Percentiles rank a stretch among this genome's conserved stretches.
Evolutionary conservation across 2,113 vertebrate genomes (phyloP).

Genomic region (Petrocephalus zakoni): DNA sequence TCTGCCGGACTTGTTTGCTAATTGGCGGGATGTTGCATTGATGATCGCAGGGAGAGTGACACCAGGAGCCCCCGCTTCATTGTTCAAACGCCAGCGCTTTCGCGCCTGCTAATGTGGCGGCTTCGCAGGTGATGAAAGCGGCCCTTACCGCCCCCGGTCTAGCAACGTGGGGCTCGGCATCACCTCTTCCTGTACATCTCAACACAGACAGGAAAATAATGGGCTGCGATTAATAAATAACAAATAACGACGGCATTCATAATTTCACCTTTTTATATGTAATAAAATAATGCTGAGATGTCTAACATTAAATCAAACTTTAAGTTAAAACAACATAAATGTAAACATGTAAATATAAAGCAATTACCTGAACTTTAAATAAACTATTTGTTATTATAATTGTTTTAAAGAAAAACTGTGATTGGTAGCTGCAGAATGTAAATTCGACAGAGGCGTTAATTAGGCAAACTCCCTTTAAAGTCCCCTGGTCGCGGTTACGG

Average conservation of each 20-base stretch:
- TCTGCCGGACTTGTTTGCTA: conserved; percentile 43
- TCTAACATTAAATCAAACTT: neutral
- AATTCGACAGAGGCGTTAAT: neutral
- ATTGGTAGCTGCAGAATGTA: neutral
- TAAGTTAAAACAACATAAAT: neutral
- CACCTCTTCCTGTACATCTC: neutral
- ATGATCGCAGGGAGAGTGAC: conserved; percentile 34
- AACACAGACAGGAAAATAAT: neutral
- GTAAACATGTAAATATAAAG: neutral
- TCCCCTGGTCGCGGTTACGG: neutral
- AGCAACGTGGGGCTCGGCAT: neutral
- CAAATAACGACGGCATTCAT: neutral
- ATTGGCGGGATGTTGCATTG: conserved; percentile 41
- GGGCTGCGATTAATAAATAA: neutral
- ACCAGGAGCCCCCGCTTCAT: conserved; percentile 31
- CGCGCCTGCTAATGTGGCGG: conserved; percentile 26
- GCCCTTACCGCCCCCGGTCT: neutral
- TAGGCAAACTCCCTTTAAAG: neutral
- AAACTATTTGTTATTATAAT: neutral
- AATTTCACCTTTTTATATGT: neutral
- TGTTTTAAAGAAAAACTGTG: neutral
- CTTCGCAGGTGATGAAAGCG: conserved; percentile 34
- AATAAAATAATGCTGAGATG: neutral
- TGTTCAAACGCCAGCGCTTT: conserved; percentile 27
- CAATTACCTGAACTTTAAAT: neutral